A percentile compares a stretch with the other conserved stretches of the same genome.
Evolutionary conservation across 1,140 invertebrate genomes (phyloP).

Genomic region (Polypedilum vanderplanki): DNA sequence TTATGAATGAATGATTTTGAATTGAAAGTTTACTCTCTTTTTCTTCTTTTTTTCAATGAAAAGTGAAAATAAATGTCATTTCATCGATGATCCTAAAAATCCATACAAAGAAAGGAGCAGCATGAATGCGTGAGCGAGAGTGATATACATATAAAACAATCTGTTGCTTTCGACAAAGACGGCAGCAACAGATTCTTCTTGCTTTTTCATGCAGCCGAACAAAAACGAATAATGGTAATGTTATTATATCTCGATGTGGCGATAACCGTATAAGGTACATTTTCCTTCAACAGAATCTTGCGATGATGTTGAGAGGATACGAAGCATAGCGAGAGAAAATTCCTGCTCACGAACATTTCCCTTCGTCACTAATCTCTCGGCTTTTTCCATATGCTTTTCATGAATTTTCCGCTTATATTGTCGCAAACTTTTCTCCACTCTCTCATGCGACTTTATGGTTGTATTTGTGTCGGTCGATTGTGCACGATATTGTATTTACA

Average conservation of each 20-base stretch:
- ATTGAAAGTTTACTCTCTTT: neutral
- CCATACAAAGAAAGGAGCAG: neutral
- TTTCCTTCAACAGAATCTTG: neutral
- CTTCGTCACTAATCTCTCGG: neutral
- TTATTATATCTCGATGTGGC: conserved; percentile 17
- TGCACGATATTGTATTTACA: neutral
- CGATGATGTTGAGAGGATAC: neutral
- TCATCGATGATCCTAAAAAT: conserved; percentile 9
- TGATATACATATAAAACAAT: neutral
- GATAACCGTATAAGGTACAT: neutral
- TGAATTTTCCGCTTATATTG: neutral
- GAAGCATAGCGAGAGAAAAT: neutral
- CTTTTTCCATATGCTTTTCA: neutral
- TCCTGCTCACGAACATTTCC: neutral
- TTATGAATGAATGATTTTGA: conserved; percentile 14
- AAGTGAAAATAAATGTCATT: conserved; percentile 7
- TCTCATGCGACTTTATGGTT: neutral
- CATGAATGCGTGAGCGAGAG: neutral
- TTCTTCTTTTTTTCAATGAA: neutral
- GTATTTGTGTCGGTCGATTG: conserved; percentile 3
- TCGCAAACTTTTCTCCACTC: neutral
- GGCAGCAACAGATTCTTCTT: conserved; percentile 23
- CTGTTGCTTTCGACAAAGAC: neutral
- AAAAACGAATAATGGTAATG: conserved; percentile 16
- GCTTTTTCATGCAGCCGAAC: conserved; percentile 22